phyloP scores from a whole-genome alignment of 2,888 invertebrate genomes.

The Brachycybe producta region DNA sequence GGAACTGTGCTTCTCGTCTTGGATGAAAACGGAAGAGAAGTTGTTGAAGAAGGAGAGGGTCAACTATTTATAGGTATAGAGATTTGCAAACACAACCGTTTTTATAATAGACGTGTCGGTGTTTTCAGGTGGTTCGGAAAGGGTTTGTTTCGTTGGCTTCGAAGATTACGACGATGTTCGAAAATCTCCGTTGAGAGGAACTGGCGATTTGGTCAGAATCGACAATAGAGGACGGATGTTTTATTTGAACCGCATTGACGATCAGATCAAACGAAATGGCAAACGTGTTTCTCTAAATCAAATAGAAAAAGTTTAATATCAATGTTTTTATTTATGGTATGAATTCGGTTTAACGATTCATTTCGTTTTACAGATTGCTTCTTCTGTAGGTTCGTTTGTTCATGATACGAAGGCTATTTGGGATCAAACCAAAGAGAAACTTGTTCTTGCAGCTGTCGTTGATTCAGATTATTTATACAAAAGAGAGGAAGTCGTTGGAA shows the following conservation, averaged over 20 bases:
- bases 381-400: too few relatives aligned
- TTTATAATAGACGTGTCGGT: too few relatives aligned
- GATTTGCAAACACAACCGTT: conserved; percentile 22
- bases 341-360: too few relatives aligned
- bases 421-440: not conserved
- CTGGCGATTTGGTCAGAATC: conserved; percentile 56
- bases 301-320: conserved; percentile 41
- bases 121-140: conserved; percentile 26
- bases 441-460: not conserved
- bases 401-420: not conserved
- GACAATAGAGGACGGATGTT: conserved; percentile 24
- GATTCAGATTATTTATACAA: not conserved
- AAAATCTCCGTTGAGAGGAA: conserved; percentile 30
- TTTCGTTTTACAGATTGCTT: conserved; percentile 23
- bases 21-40: conserved; percentile 35
- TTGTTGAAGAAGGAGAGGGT: conserved; percentile 40
- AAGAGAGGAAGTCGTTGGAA: not conserved
- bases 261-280: conserved; percentile 62
- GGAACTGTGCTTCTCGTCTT: conserved; percentile 51
- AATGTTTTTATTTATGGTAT: not conserved
- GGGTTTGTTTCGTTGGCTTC: conserved; percentile 29
- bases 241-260: conserved; percentile 48
- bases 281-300: conserved; percentile 48
- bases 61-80: conserved; percentile 48
- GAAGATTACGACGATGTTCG: conserved; percentile 25